Evolutionary conservation across 2,113 vertebrate species (phyloP).

Genomic region (Gila orcuttii): DNA sequence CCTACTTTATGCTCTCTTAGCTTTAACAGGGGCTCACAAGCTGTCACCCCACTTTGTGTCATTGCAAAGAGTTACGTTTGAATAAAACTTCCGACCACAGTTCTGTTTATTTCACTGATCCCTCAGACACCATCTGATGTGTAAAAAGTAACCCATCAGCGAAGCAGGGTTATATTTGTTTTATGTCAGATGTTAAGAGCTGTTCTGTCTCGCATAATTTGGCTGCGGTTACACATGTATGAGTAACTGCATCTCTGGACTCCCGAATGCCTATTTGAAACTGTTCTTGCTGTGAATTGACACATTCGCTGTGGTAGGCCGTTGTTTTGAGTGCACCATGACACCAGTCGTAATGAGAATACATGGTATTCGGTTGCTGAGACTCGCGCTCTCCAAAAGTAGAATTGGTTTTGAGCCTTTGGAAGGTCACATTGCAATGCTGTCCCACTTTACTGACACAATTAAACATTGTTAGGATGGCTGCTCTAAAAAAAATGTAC

Average conservation of each 20-base stretch:
- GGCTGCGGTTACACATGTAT: neutral
- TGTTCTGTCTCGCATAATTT: constrained; percentile 36
- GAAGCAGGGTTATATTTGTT: neutral
- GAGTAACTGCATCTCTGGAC: neutral
- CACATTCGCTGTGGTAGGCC: neutral
- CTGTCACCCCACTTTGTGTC: constrained; percentile 42
- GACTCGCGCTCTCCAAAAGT: constrained; percentile 55
- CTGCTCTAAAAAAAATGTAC: constrained; percentile 61
- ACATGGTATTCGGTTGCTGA: constrained; percentile 36
- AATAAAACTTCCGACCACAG: constrained; percentile 31
- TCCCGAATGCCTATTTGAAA: constrained; percentile 6
- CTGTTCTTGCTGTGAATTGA: constrained; percentile 17
- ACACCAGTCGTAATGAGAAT: constrained; percentile 55
- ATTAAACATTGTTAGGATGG: constrained; percentile 70
- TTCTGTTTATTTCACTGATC: neutral
- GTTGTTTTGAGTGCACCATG: constrained; percentile 19
- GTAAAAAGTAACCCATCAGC: neutral
- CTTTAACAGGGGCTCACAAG: constrained; percentile 36
- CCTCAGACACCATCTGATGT: neutral
- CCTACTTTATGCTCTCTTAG: constrained; percentile 45
- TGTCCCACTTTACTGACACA: constrained; percentile 78
- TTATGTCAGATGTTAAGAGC: constrained; percentile 17
- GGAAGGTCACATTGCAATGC: constrained; percentile 70
- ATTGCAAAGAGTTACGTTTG: constrained; percentile 1
- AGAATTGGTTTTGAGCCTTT: constrained; percentile 61